These are phyloP conservation scores for Benthochromis sp. DNA, from an alignment of 2,113 vertebrate genomes.

Conservation along the genomic window DNA sequence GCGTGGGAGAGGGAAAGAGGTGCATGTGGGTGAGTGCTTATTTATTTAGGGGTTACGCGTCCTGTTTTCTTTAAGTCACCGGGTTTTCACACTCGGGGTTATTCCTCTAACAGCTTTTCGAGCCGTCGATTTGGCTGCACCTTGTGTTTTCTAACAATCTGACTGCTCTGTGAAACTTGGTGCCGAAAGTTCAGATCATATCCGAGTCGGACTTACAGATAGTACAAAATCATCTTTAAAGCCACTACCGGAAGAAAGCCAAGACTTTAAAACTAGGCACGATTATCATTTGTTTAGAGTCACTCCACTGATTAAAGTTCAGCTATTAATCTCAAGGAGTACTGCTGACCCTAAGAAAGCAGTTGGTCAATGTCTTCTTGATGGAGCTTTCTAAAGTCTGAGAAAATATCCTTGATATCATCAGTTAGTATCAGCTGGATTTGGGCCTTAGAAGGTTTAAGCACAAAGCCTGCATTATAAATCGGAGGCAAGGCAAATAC, in stretches of 20 bases:
- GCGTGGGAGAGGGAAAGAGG: constrained; percentile 1
- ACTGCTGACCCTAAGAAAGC: neutral
- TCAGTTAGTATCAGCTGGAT: neutral
- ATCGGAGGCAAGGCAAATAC: neutral
- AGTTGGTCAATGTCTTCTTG: neutral
- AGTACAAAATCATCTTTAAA: neutral
- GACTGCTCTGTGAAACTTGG: neutral
- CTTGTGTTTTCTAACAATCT: neutral
- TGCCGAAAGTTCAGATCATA: neutral
- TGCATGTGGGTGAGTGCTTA: neutral
- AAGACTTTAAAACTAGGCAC: neutral
- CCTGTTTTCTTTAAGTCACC: neutral
- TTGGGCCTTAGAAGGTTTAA: neutral
- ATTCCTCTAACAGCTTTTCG: neutral
- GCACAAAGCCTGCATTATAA: neutral
- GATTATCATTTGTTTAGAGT: neutral
- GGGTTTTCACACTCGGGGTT: neutral
- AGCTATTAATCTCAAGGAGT: neutral
- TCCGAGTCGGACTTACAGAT: neutral
- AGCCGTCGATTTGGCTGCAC: neutral
- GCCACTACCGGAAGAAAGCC: neutral
- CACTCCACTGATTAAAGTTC: neutral
- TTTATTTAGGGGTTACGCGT: neutral
- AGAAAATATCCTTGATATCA: neutral
- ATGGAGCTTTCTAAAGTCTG: neutral